These are phyloP conservation scores for Chironomus tentans DNA, from an alignment of 2,888 invertebrate species.

Conservation along the genomic window DNA sequence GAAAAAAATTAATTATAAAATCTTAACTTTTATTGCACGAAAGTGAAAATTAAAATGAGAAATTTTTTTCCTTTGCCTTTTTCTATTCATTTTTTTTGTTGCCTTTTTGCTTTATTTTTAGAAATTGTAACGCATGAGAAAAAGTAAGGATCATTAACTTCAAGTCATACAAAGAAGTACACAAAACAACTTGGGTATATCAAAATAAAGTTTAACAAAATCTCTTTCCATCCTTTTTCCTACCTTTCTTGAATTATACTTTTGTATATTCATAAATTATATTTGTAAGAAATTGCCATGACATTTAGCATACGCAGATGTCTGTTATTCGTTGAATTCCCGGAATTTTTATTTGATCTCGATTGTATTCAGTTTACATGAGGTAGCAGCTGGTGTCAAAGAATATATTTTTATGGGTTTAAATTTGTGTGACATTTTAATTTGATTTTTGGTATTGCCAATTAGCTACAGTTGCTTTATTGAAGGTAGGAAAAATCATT, in stretches of 20 bases:
- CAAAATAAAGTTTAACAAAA: background rate
- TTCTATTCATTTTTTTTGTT: background rate
- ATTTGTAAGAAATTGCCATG: background rate
- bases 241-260: too few species aligned
- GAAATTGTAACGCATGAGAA: background rate
- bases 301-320: background rate
- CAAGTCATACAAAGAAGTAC: background rate
- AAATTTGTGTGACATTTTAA: too few species aligned
- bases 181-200: background rate
- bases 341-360: too few species aligned
- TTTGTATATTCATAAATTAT: background rate
- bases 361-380: too few species aligned
- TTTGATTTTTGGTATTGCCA: too few species aligned
- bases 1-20: constrained; percentile 3
- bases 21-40: constrained; percentile 1
- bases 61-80: background rate
- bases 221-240: too few species aligned
- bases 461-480: too few species aligned
- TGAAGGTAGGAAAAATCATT: too few species aligned
- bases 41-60: constrained; percentile 15
- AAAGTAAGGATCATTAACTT: background rate
- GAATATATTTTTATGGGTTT: too few species aligned
- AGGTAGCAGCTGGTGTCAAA: too few species aligned
- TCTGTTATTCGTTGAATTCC: background rate
- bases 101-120: background rate